Evolutionary conservation across 2,113 vertebrate species (phyloP).

Genomic region (Leucopternis melanops): DNA sequence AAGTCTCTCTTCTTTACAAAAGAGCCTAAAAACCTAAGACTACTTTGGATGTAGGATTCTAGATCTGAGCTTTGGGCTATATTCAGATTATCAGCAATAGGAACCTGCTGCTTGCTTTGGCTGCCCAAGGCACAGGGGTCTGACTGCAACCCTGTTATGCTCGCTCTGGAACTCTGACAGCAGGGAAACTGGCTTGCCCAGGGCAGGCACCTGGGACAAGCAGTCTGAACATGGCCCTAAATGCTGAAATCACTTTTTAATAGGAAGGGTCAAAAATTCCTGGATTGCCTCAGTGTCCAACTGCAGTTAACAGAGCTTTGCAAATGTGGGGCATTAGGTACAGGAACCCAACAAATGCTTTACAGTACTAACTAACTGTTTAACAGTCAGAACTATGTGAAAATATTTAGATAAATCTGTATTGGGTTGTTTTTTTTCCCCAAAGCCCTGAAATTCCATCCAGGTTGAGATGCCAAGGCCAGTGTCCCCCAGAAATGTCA

Average conservation of each 20-base stretch:
- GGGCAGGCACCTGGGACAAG: not conserved
- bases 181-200: not conserved
- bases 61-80: not conserved
- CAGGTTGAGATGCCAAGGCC: not conserved
- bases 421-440: fast-evolving
- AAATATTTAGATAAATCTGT: not conserved
- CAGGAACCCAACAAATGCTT: not conserved
- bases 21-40: not conserved
- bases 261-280: not conserved
- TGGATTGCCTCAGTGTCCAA: not conserved
- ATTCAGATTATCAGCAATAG: not conserved
- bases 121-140: not conserved
- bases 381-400: not conserved
- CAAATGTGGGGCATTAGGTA: fast-evolving
- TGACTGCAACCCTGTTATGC: not conserved
- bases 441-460: not conserved
- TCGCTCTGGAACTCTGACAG: not conserved
- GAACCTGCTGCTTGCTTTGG: not conserved
- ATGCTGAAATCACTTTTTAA: not conserved
- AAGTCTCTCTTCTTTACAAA: not conserved
- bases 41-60: not conserved
- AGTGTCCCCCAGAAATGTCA: not conserved
- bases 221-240: not conserved
- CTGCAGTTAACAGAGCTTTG: not conserved
- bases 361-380: not conserved